These are phyloP conservation scores for Anolis carolinensis DNA, from an alignment of 2,113 vertebrate genomes.

Conservation along the genomic window DNA sequence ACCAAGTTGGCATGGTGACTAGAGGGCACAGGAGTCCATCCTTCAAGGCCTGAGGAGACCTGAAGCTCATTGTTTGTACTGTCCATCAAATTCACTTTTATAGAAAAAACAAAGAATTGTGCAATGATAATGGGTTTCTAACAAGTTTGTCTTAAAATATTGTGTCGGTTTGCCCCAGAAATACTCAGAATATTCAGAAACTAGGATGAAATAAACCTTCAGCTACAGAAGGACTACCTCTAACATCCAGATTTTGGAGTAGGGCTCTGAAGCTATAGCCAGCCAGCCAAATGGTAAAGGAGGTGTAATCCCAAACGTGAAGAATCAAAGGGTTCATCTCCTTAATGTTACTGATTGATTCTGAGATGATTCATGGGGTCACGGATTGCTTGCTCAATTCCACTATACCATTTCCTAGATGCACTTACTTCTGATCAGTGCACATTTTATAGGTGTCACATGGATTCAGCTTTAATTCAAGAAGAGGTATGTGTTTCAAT, in stretches of 20 bases:
- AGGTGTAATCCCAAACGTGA: background rate
- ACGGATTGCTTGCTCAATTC: background rate
- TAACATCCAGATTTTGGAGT: background rate
- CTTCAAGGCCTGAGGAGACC: conserved; percentile 83
- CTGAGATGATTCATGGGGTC: background rate
- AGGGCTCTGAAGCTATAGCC: background rate
- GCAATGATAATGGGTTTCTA: background rate
- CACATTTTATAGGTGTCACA: background rate
- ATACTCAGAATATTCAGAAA: background rate
- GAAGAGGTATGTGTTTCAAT: no score
- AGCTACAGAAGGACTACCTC: background rate
- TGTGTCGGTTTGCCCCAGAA: background rate
- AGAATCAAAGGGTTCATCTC: background rate
- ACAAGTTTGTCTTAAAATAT: background rate
- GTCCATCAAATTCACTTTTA: conserved; percentile 78
- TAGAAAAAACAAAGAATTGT: conserved; percentile 28
- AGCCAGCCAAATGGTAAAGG: no score
- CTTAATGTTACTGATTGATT: no score
- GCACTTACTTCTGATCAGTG: background rate
- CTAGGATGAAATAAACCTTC: background rate
- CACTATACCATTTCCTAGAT: background rate
- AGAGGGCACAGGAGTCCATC: conserved; percentile 82
- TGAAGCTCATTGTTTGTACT: conserved; percentile 80
- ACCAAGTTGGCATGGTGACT: conserved; percentile 77
- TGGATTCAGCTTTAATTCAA: no score